Conservation (phyloP, 2,888 invertebrate genomes). For the Cryptops parisi region DNA sequence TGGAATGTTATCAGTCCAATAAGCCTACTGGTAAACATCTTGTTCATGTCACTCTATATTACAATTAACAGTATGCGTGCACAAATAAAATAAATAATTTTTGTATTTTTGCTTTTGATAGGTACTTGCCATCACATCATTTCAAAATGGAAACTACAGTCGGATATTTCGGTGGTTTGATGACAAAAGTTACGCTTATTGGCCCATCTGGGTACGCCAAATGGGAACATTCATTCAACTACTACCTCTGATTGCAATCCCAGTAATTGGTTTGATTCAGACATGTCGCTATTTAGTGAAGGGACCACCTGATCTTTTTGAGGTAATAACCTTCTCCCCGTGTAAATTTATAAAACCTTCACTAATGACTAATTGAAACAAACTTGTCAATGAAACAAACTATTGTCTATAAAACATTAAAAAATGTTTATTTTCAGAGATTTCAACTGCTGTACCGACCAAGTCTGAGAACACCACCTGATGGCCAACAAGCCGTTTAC, state of each 20-base stretch:
- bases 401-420: background rate
- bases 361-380: no score
- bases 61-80: background rate
- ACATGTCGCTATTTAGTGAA: slow-evolving; percentile 57
- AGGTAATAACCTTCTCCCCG: slow-evolving; percentile 39
- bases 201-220: slow-evolving; percentile 65
- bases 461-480: slow-evolving; percentile 27
- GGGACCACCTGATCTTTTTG: slow-evolving; percentile 73
- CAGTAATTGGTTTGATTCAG: slow-evolving; percentile 37
- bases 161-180: slow-evolving; percentile 48
- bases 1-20: slow-evolving; percentile 81
- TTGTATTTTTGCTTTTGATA: slow-evolving; percentile 26
- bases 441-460: slow-evolving; percentile 72
- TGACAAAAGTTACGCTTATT: slow-evolving; percentile 38
- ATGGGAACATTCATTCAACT: slow-evolving; percentile 62
- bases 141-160: slow-evolving; percentile 50
- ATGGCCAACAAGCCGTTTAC: slow-evolving; percentile 10
- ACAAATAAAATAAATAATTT: background rate
- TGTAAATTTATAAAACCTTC: background rate
- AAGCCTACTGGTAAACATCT: slow-evolving; percentile 49
- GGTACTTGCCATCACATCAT: slow-evolving; percentile 52
- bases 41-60: background rate
- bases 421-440: slow-evolving; percentile 43
- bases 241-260: slow-evolving; percentile 56
- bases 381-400: no score